These are phyloP conservation scores for Leucania comma DNA, from an alignment of 2,888 invertebrate genomes.

Conservation along the genomic window DNA sequence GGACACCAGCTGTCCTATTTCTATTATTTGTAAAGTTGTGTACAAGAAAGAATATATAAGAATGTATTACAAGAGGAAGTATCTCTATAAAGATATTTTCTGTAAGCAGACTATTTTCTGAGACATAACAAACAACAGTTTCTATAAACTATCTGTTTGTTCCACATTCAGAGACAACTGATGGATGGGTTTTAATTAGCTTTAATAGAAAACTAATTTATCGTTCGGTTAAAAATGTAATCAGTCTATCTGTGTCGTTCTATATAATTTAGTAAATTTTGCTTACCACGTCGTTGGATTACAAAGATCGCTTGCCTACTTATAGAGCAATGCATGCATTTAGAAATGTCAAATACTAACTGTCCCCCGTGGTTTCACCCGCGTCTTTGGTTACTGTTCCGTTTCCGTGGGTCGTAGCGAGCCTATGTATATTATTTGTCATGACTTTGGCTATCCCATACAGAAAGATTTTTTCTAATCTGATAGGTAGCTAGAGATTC, in stretches of 20 bases:
- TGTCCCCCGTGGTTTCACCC: too few species aligned
- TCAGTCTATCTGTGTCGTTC: slow-evolving; percentile 23
- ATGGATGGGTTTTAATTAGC: slow-evolving; percentile 52
- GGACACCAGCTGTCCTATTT: too few species aligned
- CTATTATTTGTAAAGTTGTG: too few species aligned
- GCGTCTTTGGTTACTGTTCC: too few species aligned
- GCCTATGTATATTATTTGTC: too few species aligned
- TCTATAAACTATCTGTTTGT: slow-evolving; percentile 40
- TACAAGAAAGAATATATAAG: too few species aligned
- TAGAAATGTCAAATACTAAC: background rate
- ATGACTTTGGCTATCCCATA: too few species aligned
- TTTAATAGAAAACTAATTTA: slow-evolving; percentile 44
- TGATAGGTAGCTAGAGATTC: too few species aligned
- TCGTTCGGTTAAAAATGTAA: slow-evolving; percentile 30
- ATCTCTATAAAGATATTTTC: slow-evolving; percentile 8
- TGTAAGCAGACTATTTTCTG: background rate
- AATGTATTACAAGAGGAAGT: too few species aligned
- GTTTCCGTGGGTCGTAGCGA: too few species aligned
- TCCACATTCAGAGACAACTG: slow-evolving; percentile 41
- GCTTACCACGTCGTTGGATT: background rate
- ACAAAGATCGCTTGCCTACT: background rate
- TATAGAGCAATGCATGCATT: background rate
- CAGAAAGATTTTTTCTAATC: too few species aligned
- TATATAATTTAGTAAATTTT: slow-evolving; percentile 21
- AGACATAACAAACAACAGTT: slow-evolving; percentile 39